Evolutionary conservation across 2,797 vertebrate species (phyloP).

Genomic region (Notamacropus eugenii): DNA sequence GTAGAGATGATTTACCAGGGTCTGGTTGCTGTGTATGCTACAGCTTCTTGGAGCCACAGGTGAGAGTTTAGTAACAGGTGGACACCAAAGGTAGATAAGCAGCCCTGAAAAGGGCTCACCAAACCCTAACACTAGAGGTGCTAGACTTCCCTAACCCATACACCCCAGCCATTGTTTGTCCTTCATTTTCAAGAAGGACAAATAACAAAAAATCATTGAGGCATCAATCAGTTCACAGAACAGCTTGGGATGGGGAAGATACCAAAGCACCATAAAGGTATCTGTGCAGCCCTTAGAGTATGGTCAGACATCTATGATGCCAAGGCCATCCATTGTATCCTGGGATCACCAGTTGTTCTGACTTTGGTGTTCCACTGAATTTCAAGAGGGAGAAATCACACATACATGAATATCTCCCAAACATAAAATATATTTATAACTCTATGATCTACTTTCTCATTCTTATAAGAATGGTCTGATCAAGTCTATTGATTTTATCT

Average conservation of each 20-base stretch:
- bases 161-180: neutral
- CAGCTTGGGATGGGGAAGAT: neutral
- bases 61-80: neutral
- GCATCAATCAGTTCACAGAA: neutral
- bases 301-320: no score
- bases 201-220: neutral
- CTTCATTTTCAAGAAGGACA: neutral
- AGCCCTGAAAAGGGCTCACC: neutral
- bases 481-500: neutral
- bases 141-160: neutral
- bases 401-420: neutral
- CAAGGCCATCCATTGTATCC: no score
- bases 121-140: neutral
- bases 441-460: neutral
- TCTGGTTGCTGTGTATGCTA: neutral
- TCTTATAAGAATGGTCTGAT: neutral
- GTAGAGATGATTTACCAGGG: neutral
- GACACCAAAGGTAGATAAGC: neutral
- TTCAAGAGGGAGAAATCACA: neutral
- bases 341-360: no score
- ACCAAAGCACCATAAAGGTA: neutral
- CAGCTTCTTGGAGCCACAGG: neutral
- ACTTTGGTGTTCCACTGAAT: no score
- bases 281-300: no score
- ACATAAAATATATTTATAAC: neutral